Conservation (phyloP, 2,113 vertebrate species). For the Xiphias gladius region DNA sequence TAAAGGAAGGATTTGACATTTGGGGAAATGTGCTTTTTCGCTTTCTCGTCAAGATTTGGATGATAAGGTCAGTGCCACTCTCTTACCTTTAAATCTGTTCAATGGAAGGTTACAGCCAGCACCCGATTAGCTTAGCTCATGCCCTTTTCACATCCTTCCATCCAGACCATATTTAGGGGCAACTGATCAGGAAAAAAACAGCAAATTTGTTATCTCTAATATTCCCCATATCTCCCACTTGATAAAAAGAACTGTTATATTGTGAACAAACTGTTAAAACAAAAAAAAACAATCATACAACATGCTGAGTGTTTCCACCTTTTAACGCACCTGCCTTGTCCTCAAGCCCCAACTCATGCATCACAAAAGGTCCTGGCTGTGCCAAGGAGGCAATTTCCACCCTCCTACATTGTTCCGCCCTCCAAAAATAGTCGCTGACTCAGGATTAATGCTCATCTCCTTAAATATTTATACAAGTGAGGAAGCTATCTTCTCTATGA, state of each 20-base stretch:
- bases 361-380: background rate
- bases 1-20: background rate
- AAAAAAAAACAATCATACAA: background rate
- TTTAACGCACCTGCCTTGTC: slow-evolving; percentile 7
- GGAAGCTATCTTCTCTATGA: slow-evolving; percentile 62
- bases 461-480: slow-evolving; percentile 80
- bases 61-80: background rate
- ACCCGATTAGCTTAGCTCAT: background rate
- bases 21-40: background rate
- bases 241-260: background rate
- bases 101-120: background rate
- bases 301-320: background rate
- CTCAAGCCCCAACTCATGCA: background rate
- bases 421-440: slow-evolving; percentile 76
- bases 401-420: slow-evolving; percentile 14
- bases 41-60: background rate
- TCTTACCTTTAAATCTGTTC: background rate
- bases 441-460: slow-evolving; percentile 73
- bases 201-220: background rate
- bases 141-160: background rate
- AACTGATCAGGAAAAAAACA: background rate
- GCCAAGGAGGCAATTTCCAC: slow-evolving; percentile 14
- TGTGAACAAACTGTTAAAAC: background rate
- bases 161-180: background rate
- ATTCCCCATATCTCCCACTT: background rate